Conservation (phyloP, 2,888 invertebrate genomes). For the Apotomis capreana region DNA sequence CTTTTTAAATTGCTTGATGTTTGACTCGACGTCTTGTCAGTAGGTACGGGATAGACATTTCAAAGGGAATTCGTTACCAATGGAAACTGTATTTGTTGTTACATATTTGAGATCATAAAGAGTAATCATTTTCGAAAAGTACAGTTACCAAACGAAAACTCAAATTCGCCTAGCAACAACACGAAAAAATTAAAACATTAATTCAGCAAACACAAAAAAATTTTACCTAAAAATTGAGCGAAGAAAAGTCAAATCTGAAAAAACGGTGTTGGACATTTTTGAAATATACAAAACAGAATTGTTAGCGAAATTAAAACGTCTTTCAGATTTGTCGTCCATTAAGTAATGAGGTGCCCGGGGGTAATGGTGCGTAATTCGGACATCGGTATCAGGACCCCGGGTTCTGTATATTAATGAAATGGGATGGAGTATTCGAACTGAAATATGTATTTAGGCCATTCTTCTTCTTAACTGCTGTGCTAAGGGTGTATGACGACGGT, state of each 20-base stretch:
- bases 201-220: neutral
- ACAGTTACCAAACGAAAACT: no score
- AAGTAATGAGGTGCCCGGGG: constrained; percentile 37
- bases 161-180: no score
- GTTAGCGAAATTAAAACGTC: constrained; percentile 35
- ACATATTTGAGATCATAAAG: no score
- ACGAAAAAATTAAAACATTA: no score
- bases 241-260: neutral
- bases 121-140: no score
- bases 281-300: constrained; percentile 22
- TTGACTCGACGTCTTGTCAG: neutral
- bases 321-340: constrained; percentile 34
- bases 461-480: no score
- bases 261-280: neutral
- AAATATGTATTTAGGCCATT: no score
- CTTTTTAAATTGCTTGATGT: neutral
- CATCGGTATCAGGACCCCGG: constrained; percentile 13
- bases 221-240: neutral
- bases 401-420: constrained; percentile 13
- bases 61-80: no score
- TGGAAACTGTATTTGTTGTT: no score
- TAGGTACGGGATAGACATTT: no score
- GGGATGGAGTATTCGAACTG: neutral
- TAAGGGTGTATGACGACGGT: no score
- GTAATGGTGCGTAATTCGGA: constrained; percentile 10